phyloP scores from a whole-genome alignment of 2,797 vertebrate genomes.

The Etheostoma nigrum region DNA sequence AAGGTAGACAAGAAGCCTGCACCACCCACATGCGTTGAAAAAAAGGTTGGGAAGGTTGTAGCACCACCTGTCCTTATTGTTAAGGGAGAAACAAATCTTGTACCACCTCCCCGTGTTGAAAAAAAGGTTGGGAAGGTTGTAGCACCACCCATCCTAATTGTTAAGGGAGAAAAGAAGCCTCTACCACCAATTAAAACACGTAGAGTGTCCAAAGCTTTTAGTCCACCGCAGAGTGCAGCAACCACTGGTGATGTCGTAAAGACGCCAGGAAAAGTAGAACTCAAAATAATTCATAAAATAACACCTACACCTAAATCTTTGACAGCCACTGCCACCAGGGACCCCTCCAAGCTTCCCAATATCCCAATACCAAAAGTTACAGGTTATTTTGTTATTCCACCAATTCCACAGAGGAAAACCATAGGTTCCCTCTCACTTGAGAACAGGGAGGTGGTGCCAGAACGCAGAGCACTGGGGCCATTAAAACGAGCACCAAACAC shows the following conservation, averaged over 20 bases:
- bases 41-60: too few relatives aligned
- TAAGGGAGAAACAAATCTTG: too few relatives aligned
- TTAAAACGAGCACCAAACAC: neutral
- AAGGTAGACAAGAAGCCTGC: too few relatives aligned
- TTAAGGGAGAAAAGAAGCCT: neutral
- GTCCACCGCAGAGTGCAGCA: neutral
- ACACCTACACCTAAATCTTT: neutral
- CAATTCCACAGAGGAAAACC: neutral
- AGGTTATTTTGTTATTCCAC: neutral
- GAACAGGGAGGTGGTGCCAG: neutral
- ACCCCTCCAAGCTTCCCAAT: neutral
- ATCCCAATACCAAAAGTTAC: neutral
- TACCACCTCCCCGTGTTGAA: too few relatives aligned
- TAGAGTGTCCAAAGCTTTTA: neutral
- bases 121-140: too few relatives aligned
- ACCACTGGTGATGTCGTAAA: neutral
- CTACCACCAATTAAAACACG: neutral
- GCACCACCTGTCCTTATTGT: too few relatives aligned
- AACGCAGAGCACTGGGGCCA: neutral
- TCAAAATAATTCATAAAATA: neutral
- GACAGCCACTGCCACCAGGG: neutral
- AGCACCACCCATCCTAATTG: too few relatives aligned
- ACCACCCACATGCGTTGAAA: too few relatives aligned
- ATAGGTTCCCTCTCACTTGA: neutral
- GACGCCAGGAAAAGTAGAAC: accelerated